Percentiles rank a stretch among this genome's conserved stretches.
These are phyloP conservation scores for Nyctibius grandis DNA, from an alignment of 2,797 vertebrate species.

Conservation along the genomic window DNA sequence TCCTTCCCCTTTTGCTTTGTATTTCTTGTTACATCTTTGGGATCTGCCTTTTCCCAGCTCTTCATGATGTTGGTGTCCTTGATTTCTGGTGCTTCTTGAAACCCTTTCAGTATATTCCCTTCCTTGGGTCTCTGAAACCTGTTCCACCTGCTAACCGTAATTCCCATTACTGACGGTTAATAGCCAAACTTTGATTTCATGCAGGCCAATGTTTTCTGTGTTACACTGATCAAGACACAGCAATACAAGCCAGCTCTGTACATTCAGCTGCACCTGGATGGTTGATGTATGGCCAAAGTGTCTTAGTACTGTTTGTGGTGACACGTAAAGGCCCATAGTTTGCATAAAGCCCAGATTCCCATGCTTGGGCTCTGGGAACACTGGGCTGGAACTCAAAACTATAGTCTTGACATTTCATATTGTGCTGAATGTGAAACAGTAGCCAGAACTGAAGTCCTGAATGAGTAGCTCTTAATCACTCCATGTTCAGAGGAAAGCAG, in stretches of 20 bases:
- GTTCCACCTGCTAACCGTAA: background rate
- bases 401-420: background rate
- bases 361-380: background rate
- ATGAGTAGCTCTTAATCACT: background rate
- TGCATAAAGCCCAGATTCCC: background rate
- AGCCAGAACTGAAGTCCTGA: background rate
- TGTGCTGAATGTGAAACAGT: background rate
- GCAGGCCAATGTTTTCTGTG: background rate
- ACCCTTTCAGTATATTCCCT: background rate
- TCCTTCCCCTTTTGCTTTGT: background rate
- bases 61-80: background rate
- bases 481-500: background rate
- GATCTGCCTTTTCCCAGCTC: background rate
- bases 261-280: background rate
- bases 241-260: background rate
- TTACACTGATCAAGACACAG: background rate
- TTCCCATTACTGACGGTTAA: background rate
- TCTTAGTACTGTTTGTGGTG: background rate
- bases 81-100: background rate
- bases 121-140: background rate
- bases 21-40: background rate
- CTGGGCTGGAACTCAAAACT: background rate
- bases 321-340: background rate
- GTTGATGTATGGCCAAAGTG: background rate
- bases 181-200: background rate